Evolutionary conservation across 2,113 vertebrate species (phyloP).

Genomic region (Cinclus cinclus): DNA sequence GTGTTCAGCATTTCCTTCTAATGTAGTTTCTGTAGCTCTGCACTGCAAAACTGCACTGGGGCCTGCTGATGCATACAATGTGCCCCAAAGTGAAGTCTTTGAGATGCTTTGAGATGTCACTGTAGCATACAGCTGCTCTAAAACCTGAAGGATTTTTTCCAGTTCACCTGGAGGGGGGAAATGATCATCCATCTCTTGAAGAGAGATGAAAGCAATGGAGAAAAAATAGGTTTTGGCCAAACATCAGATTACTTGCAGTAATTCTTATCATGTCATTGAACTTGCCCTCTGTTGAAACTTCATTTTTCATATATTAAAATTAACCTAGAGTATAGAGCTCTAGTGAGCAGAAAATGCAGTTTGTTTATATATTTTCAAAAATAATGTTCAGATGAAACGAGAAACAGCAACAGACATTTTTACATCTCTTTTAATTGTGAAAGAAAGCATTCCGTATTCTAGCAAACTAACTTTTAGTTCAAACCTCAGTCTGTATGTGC

Average conservation of each 20-base stretch:
- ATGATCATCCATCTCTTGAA: background rate
- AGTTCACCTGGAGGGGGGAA: constrained; percentile 17
- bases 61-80: background rate
- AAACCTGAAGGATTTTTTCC: constrained; percentile 2
- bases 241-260: background rate
- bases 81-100: background rate
- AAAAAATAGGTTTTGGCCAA: background rate
- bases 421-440: background rate
- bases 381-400: background rate
- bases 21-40: background rate
- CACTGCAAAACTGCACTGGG: background rate
- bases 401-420: background rate
- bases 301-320: background rate
- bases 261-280: background rate
- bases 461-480: background rate
- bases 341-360: background rate
- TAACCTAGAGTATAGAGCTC: background rate
- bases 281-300: background rate
- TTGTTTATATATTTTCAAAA: background rate
- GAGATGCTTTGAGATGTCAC: background rate
- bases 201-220: constrained; percentile 27
- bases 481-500: background rate
- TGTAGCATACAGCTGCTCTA: background rate
- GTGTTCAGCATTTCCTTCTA: background rate
- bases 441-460: background rate